Evolutionary conservation across 64 coral and sea anemone species (phyloP).

Genomic region (Pocillopora damicornis): DNA sequence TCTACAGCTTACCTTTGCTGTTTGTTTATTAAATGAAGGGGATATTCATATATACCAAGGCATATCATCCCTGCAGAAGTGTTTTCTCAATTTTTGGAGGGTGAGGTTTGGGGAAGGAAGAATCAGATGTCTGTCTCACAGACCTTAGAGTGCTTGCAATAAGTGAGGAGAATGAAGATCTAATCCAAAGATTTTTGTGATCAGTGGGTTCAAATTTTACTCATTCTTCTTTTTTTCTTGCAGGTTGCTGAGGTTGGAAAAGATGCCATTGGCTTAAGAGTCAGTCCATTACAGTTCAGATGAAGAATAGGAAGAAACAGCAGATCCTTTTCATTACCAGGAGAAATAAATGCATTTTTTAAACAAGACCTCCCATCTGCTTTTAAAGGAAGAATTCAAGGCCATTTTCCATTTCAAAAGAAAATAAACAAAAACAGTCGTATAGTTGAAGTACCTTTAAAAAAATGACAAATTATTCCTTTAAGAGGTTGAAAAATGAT

Average conservation of each 20-base stretch:
- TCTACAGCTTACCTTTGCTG: too few relatives aligned
- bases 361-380: background rate
- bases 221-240: background rate
- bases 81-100: too few relatives aligned
- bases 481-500: too few relatives aligned
- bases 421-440: background rate
- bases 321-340: background rate
- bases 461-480: background rate
- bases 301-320: slow-evolving; percentile 21
- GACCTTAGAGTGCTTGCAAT: too few relatives aligned
- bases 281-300: slow-evolving; percentile 94
- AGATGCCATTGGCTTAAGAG: slow-evolving; percentile 90
- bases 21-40: background rate
- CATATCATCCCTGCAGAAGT: background rate
- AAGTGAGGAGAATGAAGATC: too few relatives aligned
- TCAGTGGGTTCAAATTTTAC: background rate
- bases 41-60: background rate
- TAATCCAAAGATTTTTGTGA: too few relatives aligned
- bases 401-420: background rate
- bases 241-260: slow-evolving; percentile 96
- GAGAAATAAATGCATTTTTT: background rate
- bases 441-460: background rate
- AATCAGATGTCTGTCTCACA: too few relatives aligned
- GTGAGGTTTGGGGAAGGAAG: too few relatives aligned
- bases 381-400: too few relatives aligned